Base-by-base conservation (phyloP, 2,113 vertebrate species). In the Elachura formosa region DNA sequence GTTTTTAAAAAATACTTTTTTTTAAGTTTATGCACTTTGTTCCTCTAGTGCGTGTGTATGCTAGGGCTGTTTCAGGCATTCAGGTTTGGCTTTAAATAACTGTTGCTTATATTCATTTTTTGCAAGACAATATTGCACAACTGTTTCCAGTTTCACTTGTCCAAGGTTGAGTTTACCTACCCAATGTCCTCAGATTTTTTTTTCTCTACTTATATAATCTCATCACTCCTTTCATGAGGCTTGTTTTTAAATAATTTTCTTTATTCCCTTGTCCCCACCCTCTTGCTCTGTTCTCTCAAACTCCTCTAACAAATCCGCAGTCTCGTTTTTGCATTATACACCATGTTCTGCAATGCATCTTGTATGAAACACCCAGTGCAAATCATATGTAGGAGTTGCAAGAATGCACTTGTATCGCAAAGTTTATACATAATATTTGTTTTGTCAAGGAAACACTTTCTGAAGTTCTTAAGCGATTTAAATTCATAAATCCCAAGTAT, bases 331-430 rank as follows among this genome's bases (percentile, higher is more conserved):
- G 5, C 82, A 55, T 63, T 12, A 7, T 12, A 4, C 63, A 15
- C 14, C 17, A 8, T 4, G 3, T 49, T 61, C 56, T 81, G 55
- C 0, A 1, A 8, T 38, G 34, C 2, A 7, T 13, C 3, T 84
- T 56, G 31, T 45, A 45, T 45, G 40, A 33, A 90, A 64, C 34
- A 51, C 29, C 11, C 24, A 55, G 17, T 33, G 14, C 19, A 45
- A 75, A 55, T 43, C 14, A 21, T 3, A 28, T 4, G 16, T 31
- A 34, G 33, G 21, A 66, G 62, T 77, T 90, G 18, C 28, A 73
- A 64, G 46, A 93, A 21, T 36, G 8, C 3, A 6, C 16, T 49
- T 80, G 9, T 68, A 19, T 87, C 46, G 5, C 3, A 59, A 67
- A 13, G 5, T 29, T 76, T 90, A 26, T 41, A 11, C 10, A 3